Percentiles rank a stretch among this genome's conserved stretches.
phyloP scores from a whole-genome alignment of 2,797 vertebrate species.

The Propithecus deckenii region DNA sequence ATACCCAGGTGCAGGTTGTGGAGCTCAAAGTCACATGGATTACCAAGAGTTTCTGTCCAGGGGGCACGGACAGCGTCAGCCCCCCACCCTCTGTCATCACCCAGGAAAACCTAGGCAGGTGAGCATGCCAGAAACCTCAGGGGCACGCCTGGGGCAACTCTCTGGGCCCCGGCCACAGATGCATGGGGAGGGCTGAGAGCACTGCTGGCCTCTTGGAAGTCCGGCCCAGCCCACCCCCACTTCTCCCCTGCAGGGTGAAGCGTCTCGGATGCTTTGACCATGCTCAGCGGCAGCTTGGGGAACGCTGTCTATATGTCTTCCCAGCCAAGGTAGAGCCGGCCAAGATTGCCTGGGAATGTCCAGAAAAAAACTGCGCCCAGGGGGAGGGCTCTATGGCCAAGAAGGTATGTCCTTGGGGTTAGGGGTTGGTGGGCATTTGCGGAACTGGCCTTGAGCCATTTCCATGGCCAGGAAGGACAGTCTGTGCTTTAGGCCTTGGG shows the following conservation, averaged over 20 bases:
- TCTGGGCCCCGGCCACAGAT: not conserved
- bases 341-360: constrained; percentile 95
- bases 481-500: constrained; percentile 40
- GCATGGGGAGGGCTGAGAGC: rapidly evolving
- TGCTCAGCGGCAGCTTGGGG: constrained; percentile 96
- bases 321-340: constrained; percentile 95
- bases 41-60: constrained; percentile 97
- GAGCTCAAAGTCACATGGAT: constrained; percentile 98
- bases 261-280: constrained; percentile 97
- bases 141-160: no score
- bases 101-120: constrained; percentile 96
- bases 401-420: constrained; percentile 87
- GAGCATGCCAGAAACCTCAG: constrained; percentile 2
- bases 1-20: constrained; percentile 93
- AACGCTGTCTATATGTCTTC: constrained; percentile 95
- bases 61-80: constrained; percentile 96
- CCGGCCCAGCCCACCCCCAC: not conserved
- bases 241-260: constrained; percentile 89
- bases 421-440: not conserved
- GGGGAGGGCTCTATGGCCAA: constrained; percentile 94
- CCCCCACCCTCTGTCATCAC: constrained; percentile 95
- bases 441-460: constrained; percentile 60
- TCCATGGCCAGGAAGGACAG: constrained; percentile 45
- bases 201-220: not conserved
- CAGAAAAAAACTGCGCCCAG: constrained; percentile 92